These are phyloP conservation scores for Eristalis pertinax DNA, from an alignment of 2,888 invertebrate species.

Conservation along the genomic window DNA sequence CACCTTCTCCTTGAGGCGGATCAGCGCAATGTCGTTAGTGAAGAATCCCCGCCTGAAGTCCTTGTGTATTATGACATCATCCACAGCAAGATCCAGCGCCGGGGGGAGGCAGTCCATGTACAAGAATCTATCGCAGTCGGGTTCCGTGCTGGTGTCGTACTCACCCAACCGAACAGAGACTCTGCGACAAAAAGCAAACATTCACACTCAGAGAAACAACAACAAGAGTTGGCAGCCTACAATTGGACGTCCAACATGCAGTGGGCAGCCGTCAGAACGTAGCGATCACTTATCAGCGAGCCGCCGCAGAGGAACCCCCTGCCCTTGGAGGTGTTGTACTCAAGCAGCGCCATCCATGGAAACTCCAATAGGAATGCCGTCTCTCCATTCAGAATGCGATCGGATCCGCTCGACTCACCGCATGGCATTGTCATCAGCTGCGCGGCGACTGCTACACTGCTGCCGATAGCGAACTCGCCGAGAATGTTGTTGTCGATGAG, in stretches of 20 bases:
- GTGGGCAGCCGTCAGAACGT: slow-evolving; percentile 65
- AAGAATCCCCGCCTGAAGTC: slow-evolving; percentile 11
- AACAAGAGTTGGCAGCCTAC: slow-evolving; percentile 24
- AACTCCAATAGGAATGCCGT: slow-evolving; percentile 52
- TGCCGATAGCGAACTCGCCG: slow-evolving; percentile 21
- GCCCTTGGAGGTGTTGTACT: slow-evolving; percentile 43
- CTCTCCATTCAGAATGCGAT: slow-evolving; percentile 37
- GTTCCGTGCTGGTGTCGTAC: slow-evolving; percentile 51
- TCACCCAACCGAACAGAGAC: slow-evolving; percentile 61
- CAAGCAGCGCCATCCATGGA: slow-evolving; percentile 64
- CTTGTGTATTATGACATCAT: slow-evolving; percentile 57
- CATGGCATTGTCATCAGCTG: slow-evolving; percentile 55
- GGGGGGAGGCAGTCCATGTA: slow-evolving; percentile 42
- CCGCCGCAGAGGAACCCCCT: slow-evolving; percentile 48
- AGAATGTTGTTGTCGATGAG: slow-evolving; percentile 47
- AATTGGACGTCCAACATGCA: slow-evolving; percentile 46
- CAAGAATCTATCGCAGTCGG: slow-evolving; percentile 34
- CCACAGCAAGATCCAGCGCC: slow-evolving; percentile 37
- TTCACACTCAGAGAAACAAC: background rate
- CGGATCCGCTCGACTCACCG: slow-evolving; percentile 44
- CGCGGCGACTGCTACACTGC: slow-evolving; percentile 27
- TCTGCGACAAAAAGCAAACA: slow-evolving; percentile 12
- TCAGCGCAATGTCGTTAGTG: slow-evolving; percentile 48
- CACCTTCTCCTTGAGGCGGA: slow-evolving; percentile 40
- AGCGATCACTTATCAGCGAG: slow-evolving; percentile 56